phyloP scores from a whole-genome alignment of 2,797 vertebrate species.

The Muraenolepis orangiensis region DNA sequence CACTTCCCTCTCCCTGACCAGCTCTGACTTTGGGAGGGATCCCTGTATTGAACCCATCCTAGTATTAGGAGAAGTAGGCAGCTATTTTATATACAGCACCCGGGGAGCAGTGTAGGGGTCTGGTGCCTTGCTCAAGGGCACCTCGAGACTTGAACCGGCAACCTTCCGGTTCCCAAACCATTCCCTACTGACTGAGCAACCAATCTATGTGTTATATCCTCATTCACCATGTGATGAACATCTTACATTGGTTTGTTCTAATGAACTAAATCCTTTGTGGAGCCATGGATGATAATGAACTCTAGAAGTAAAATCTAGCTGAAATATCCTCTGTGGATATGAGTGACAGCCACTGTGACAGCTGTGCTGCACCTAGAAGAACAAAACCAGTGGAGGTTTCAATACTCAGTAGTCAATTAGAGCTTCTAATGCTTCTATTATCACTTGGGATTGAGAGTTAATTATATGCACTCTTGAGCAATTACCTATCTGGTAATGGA shows the following conservation, averaged over 20 bases:
- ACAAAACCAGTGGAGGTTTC: not conserved
- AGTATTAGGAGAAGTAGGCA: no score
- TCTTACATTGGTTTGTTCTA: not conserved
- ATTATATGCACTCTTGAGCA: not conserved
- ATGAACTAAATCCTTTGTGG: not conserved
- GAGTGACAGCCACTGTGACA: not conserved
- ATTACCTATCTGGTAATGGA: not conserved
- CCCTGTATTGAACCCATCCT: no score
- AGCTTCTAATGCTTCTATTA: slow-evolving; percentile 3
- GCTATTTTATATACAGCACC: no score
- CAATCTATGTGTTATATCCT: not conserved
- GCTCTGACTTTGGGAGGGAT: no score
- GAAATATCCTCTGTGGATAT: not conserved
- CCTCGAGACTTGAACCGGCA: no score
- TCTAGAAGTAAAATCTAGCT: not conserved
- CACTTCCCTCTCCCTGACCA: no score
- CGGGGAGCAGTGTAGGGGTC: no score
- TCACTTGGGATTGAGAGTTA: not conserved
- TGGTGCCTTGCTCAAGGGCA: no score
- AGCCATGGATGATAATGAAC: not conserved
- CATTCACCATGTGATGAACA: not conserved
- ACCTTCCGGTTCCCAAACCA: no score
- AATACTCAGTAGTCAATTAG: not conserved
- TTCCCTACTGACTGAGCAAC: not conserved
- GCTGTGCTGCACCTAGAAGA: not conserved